A percentile compares a stretch with the other conserved stretches of the same genome.
phyloP scores from a whole-genome alignment of 2,113 vertebrate species.

The Pteronura brasiliensis region DNA sequence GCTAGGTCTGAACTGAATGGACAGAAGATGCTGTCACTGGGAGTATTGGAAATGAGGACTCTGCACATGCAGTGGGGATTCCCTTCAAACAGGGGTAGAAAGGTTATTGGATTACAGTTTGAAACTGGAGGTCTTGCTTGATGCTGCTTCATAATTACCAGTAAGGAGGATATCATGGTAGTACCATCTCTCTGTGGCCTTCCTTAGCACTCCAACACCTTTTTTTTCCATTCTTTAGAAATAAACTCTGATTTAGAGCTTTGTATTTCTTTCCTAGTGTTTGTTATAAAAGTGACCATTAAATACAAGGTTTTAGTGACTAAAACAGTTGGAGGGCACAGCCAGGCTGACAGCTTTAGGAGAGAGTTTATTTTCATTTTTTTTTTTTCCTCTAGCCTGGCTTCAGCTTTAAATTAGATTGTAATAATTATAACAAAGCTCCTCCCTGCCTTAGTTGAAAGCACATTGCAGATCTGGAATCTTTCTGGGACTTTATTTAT shows the following conservation, averaged over 20 bases:
- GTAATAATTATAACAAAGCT: conserved; percentile 34
- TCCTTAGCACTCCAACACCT: neutral
- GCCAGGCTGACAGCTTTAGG: conserved; percentile 14
- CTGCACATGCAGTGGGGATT: no score
- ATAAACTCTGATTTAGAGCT: conserved; percentile 27
- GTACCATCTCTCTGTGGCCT: neutral
- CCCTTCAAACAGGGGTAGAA: neutral
- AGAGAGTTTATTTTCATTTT: conserved; percentile 47
- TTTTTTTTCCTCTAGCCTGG: neutral
- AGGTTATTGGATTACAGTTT: neutral
- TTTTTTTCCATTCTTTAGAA: neutral
- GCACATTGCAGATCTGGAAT: neutral
- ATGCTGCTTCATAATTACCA: neutral
- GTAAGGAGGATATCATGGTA: neutral
- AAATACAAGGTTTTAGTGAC: conserved; percentile 42
- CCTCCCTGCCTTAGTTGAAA: neutral
- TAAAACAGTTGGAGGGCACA: conserved; percentile 39
- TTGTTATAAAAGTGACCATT: conserved; percentile 51
- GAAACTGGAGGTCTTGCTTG: neutral
- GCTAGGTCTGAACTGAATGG: neutral
- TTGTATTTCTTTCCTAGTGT: conserved; percentile 48
- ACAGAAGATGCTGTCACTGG: neutral
- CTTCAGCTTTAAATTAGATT: conserved; percentile 31
- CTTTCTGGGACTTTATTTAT: neutral
- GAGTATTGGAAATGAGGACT: neutral